A percentile compares a stretch with the other conserved stretches of the same genome.
These are phyloP conservation scores for Xenopus tropicalis DNA, from an alignment of 2,113 vertebrate genomes.

Conservation along the genomic window DNA sequence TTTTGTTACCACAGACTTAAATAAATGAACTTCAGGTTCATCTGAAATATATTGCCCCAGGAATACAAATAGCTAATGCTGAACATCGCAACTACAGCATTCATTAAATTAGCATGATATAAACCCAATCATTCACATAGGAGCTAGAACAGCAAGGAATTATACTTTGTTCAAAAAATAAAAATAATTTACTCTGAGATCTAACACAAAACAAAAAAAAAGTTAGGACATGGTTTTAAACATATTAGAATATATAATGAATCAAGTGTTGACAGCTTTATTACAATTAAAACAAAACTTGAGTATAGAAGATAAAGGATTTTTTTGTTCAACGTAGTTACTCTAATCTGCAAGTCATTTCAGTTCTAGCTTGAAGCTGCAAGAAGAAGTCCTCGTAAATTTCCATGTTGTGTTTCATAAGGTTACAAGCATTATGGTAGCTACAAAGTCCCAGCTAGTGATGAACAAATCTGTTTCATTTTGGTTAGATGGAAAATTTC, in stretches of 20 bases:
- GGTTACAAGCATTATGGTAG: no score
- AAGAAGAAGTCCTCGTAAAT: no score
- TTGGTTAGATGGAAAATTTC: no score
- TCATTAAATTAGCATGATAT: constrained; percentile 20
- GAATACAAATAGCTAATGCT: constrained; percentile 5
- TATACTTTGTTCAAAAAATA: no score
- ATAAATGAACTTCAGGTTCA: constrained; percentile 17
- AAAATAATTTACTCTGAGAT: constrained; percentile 1
- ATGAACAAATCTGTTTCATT: no score
- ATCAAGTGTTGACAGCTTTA: background rate
- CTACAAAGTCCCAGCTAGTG: no score
- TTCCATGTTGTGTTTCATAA: no score
- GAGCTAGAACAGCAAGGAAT: no score
- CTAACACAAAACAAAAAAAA: background rate
- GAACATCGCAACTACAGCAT: constrained; percentile 6
- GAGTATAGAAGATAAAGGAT: no score
- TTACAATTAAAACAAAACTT: background rate
- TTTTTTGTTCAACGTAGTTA: no score
- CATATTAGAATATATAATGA: background rate
- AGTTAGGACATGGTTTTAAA: background rate
- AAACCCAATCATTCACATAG: background rate
- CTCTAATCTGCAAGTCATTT: no score
- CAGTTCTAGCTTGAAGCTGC: no score
- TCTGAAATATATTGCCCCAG: constrained; percentile 21
- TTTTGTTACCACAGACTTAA: constrained; percentile 13